Base-by-base conservation (phyloP, 2,797 vertebrate species). In the Sebastes reedi region DNA sequence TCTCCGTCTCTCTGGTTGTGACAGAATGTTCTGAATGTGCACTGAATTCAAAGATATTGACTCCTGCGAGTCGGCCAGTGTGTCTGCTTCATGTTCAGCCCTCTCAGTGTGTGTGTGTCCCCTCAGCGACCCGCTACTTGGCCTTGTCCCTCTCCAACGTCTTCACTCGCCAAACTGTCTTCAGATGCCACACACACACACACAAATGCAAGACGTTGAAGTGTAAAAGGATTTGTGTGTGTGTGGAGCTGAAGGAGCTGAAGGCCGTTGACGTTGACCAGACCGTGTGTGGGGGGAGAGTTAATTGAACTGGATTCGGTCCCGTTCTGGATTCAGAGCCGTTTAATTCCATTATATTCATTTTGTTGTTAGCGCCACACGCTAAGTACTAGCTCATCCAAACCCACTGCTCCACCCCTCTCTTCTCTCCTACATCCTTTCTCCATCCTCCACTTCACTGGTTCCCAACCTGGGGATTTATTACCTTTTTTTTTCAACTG, bases 321-420 rank as follows among this genome's bases (percentile, higher is more conserved):
- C 69, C 22, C 22, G 36, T 65, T 76, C 58, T 90, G 83, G 85
- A 84, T 74, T 62, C 54, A 3, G 50, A 78, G 61, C 52, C 34
- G 78, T 80, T 88, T 87, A 81, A 84, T 80, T 86, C 80, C 79
- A 86, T 86, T 85, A 79, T 58, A 46, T 79, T 84, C 66, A 70
- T 85, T 83, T 74, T 46, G 73, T 71, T 82, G 25, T 79, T 72
- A 66, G 20, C 36, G 52, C 73, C 55, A 79, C 72, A 76, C 22
- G 54, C 79, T 85, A 81, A 59, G 75, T 30, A 3, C 10, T 5
- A 25, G 25, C 69, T 58, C 27, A n/a, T 39, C 42, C 61, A 58
- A 36, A 18, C 24, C 8, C 22, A 20, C 16, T 2, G 3, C 24
- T 29, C 12, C 13, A 3, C 67, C 13, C 6, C 16, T 36, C 50